Percentiles rank a stretch among this genome's conserved stretches.
phyloP scores from a whole-genome alignment of 2,113 vertebrate species.

The Passer montanus region DNA sequence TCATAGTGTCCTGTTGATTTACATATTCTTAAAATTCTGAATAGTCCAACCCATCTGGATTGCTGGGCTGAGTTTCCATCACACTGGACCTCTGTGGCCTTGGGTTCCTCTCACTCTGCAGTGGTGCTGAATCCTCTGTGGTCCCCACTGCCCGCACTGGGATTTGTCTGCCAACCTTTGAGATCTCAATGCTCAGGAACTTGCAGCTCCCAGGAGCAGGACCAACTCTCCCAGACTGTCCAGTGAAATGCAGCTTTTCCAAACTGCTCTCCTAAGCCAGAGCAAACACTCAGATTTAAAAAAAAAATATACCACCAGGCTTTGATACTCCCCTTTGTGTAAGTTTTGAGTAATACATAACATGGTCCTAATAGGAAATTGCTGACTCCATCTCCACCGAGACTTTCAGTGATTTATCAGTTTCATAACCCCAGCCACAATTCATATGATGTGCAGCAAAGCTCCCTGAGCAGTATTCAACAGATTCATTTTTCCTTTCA shows the following conservation, averaged over 20 bases:
- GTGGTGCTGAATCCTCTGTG: rapidly evolving
- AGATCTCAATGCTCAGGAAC: not conserved
- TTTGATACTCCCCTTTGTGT: not conserved
- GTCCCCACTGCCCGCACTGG: not conserved
- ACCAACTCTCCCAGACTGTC: not conserved
- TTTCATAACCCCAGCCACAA: constrained; percentile 50
- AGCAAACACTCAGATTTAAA: not conserved
- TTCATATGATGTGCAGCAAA: not conserved
- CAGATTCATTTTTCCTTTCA: not conserved
- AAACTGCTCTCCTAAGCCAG: not conserved
- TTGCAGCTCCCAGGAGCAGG: not conserved
- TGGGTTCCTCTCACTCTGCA: not conserved
- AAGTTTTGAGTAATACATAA: not conserved
- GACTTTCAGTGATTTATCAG: constrained; percentile 31
- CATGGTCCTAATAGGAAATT: not conserved
- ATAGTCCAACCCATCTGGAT: not conserved
- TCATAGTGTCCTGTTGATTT: not conserved
- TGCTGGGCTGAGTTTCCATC: not conserved
- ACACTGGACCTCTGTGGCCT: not conserved
- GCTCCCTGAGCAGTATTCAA: constrained; percentile 9
- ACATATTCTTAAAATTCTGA: not conserved
- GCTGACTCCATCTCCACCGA: not conserved
- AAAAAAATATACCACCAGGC: not conserved
- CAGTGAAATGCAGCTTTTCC: not conserved
- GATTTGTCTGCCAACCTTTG: not conserved